phyloP scores from a whole-genome alignment of 2,888 invertebrate genomes.

The Epirrita christyi region DNA sequence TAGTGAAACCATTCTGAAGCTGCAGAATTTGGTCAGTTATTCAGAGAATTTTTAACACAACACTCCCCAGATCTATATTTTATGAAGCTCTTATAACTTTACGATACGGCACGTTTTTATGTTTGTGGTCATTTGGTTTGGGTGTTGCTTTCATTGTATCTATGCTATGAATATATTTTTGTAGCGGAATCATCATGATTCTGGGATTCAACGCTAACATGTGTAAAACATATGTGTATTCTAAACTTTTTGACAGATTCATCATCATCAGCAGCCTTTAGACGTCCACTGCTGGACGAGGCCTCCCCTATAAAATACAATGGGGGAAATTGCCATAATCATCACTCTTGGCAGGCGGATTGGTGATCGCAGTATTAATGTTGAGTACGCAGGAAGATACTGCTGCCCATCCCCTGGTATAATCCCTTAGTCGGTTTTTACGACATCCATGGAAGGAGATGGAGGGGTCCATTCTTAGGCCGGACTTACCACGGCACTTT shows the following conservation, averaged over 20 bases:
- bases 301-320: no score
- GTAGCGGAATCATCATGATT: not conserved
- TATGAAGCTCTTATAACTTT: conserved; percentile 35
- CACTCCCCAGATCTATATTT: conserved; percentile 31
- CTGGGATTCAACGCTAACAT: not conserved
- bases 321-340: no score
- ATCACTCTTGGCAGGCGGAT: no score
- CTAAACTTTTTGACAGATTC: not conserved
- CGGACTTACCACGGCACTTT: no score
- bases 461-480: no score
- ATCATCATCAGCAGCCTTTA: no score
- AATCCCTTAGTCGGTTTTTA: no score
- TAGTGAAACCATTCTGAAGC: conserved; percentile 26
- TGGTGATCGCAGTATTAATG: no score
- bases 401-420: no score
- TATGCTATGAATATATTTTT: conserved; percentile 3
- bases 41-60: conserved; percentile 30
- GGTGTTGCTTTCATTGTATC: conserved; percentile 15
- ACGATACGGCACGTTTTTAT: conserved; percentile 31
- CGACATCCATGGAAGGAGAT: no score
- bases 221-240: not conserved
- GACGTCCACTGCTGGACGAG: no score
- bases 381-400: no score
- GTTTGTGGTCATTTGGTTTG: conserved; percentile 31
- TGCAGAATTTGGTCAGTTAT: conserved; percentile 32